Base-by-base conservation (phyloP, 2,113 vertebrate species). In the Cheirogaleus medius region DNA sequence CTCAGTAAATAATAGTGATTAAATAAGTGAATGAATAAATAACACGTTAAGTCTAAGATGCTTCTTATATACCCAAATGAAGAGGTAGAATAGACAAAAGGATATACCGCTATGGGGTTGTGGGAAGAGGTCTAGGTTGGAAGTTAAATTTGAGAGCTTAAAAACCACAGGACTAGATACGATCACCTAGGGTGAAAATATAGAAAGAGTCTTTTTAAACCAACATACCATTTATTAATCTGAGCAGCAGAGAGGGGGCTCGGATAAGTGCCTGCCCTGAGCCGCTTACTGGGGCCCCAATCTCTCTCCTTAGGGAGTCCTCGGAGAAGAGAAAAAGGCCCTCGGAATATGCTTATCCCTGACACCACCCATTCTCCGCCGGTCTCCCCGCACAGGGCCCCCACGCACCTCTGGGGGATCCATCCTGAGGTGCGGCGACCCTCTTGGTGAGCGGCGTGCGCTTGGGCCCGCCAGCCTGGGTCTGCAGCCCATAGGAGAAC, bases 401-500 rank as follows among this genome's bases (percentile, higher is more conserved):
- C 80, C 82, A 98, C 73, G 78, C 91, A 98, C 98, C 98, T 98
- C 96, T 86, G 12, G 93, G 93, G 7, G 94, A 2, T 60, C 95
- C 97, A 82, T 96, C 97, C 86, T 98, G 98, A 7, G 97, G 89
- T 4, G 99, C 98, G 11, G 98, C 98, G 0, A 98, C 98, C 92
- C 99, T 99, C 94, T 98, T 99, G 58, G 98, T 99, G 56, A 99
- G 98, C 1, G 96, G 95, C 21, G 98, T 98, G 68, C 97, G 99
- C 92, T 98, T 99, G 5, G 98, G 97, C n/a, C 98, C 98, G 0
- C 98, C 96, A 15, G 98, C 96, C 91, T 97, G 98, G 13, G 97
- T 98, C 98, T 99, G 99, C 66, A 99, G 98, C 82, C 99, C 99
- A 1, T 99, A 99, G 0, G 99, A 99, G 91, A 99, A 99, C 98